These are phyloP conservation scores for Danaus chrysippus DNA, from an alignment of 2,888 invertebrate species.

Conservation along the genomic window DNA sequence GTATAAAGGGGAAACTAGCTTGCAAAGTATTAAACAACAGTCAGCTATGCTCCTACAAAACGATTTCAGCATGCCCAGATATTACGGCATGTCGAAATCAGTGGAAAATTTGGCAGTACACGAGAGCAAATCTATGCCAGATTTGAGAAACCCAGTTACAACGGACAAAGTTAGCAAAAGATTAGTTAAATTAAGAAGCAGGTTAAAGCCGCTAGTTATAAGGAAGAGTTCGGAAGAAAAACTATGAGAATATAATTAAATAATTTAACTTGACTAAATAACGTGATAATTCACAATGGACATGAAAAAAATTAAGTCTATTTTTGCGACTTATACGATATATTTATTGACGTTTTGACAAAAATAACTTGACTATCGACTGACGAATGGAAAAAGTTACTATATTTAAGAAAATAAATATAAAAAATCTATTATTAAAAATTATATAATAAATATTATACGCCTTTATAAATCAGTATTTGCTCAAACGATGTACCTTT, in stretches of 20 bases:
- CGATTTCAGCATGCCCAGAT: constrained; percentile 82
- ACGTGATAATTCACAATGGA: not conserved
- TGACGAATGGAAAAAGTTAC: not conserved
- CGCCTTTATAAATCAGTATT: constrained; percentile 35
- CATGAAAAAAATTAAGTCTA: not conserved
- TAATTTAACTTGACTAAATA: not conserved
- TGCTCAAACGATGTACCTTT: constrained; percentile 36
- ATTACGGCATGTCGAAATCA: constrained; percentile 70
- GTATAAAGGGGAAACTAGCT: constrained; percentile 66
- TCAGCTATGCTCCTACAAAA: constrained; percentile 69
- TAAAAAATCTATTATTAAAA: not conserved
- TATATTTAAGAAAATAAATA: not conserved
- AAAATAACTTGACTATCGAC: not conserved
- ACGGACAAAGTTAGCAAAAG: constrained; percentile 65
- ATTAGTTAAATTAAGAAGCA: constrained; percentile 65
- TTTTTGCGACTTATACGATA: not conserved
- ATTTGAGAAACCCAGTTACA: constrained; percentile 56
- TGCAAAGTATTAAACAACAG: constrained; percentile 74
- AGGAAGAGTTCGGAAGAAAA: constrained; percentile 69
- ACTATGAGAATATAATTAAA: constrained; percentile 38
- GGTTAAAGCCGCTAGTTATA: constrained; percentile 69
- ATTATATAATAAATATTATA: not conserved
- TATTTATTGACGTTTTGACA: not conserved
- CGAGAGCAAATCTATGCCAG: constrained; percentile 75
- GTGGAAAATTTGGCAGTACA: constrained; percentile 53